These are phyloP conservation scores for Daboia siamensis DNA, from an alignment of 2,113 vertebrate species.

Conservation along the genomic window DNA sequence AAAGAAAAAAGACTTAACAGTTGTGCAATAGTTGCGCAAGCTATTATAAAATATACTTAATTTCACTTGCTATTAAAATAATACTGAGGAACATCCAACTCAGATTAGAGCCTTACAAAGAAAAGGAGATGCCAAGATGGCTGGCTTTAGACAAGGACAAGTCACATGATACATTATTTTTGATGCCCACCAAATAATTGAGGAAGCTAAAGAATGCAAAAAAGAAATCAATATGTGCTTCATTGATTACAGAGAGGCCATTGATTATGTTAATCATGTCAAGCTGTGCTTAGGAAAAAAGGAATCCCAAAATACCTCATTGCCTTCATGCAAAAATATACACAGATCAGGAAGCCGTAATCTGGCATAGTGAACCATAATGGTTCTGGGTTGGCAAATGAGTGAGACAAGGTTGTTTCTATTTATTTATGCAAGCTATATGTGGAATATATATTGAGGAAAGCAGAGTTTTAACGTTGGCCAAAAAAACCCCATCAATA, in stretches of 20 bases:
- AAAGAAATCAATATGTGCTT: not conserved
- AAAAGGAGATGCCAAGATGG: too few relatives aligned
- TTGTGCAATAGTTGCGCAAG: not conserved
- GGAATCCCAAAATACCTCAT: not conserved
- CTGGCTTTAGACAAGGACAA: too few relatives aligned
- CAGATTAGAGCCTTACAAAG: too few relatives aligned
- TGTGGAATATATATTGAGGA: not conserved
- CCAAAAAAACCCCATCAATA: not conserved
- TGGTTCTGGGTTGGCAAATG: not conserved
- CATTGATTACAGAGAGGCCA: not conserved
- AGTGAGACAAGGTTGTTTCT: not conserved
- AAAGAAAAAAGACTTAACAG: not conserved
- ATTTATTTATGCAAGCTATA: not conserved
- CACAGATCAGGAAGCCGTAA: not conserved
- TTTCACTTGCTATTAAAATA: too few relatives aligned
- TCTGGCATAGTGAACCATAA: not conserved
- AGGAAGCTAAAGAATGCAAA: not conserved
- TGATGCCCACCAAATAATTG: not conserved
- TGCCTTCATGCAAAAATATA: not conserved
- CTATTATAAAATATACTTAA: not conserved
- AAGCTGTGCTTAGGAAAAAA: not conserved
- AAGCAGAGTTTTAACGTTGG: not conserved
- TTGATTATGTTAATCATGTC: not conserved
- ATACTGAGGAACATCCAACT: too few relatives aligned
- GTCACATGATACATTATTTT: not conserved